Evolutionary conservation across 2,888 invertebrate genomes (phyloP).

Genomic region (Dromius quadrimaculatus): DNA sequence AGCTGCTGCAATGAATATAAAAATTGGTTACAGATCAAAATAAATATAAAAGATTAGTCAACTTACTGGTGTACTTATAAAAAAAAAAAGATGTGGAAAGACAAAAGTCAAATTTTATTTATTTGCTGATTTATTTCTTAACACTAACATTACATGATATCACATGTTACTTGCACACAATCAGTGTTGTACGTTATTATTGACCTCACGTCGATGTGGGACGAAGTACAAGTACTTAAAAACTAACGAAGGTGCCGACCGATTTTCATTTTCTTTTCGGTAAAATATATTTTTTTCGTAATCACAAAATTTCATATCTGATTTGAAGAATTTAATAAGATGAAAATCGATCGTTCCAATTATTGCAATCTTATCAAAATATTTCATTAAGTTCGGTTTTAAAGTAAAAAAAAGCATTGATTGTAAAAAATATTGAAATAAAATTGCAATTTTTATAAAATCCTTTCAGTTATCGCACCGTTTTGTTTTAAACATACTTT

Average conservation of each 20-base stretch:
- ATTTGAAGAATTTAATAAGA: slow-evolving; percentile 16
- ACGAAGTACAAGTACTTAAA: slow-evolving; percentile 64
- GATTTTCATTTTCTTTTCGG: slow-evolving; percentile 29
- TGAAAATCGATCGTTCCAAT: slow-evolving; percentile 52
- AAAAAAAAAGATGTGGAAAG: too few species aligned
- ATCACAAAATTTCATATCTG: neutral
- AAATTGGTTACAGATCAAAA: too few species aligned
- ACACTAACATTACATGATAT: slow-evolving; percentile 69
- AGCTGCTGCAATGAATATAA: too few species aligned
- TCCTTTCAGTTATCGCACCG: slow-evolving; percentile 43
- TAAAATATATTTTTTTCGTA: slow-evolving; percentile 3
- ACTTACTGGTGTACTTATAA: too few species aligned
- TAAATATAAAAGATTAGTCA: too few species aligned
- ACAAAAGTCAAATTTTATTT: too few species aligned
- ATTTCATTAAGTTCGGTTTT: slow-evolving; percentile 60
- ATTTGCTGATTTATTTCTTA: slow-evolving; percentile 67
- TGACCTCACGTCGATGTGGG: slow-evolving; percentile 67
- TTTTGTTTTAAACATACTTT: slow-evolving; percentile 54
- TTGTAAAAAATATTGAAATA: slow-evolving; percentile 54
- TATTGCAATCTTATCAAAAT: slow-evolving; percentile 67
- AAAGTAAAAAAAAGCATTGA: slow-evolving; percentile 62
- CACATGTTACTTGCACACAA: slow-evolving; percentile 69
- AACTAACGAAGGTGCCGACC: slow-evolving; percentile 37
- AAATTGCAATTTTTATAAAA: slow-evolving; percentile 49
- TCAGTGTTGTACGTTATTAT: slow-evolving; percentile 68